A percentile compares a stretch with the other conserved stretches of the same genome.
phyloP scores from a whole-genome alignment of 2,888 invertebrate species.

The Encarsia formosa region DNA sequence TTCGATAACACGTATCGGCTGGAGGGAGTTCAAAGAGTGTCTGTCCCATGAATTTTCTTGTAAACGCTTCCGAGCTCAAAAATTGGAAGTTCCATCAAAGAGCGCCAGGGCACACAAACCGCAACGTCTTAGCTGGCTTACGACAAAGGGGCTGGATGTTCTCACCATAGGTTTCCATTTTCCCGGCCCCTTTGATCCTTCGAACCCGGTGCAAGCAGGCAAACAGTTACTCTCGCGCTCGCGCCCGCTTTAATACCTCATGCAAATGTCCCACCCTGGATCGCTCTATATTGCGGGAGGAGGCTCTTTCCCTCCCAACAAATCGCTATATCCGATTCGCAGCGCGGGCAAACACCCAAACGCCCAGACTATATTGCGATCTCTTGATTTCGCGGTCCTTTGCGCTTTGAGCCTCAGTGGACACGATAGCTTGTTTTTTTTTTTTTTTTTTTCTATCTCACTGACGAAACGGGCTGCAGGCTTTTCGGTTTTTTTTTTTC shows the following conservation, averaged over 20 bases:
- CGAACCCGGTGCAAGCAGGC: constrained; percentile 49
- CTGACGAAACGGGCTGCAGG: too few relatives aligned
- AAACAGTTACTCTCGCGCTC: constrained; percentile 48
- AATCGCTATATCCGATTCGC: constrained; percentile 48
- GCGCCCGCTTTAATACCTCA: constrained; percentile 49
- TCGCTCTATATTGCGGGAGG: constrained; percentile 49
- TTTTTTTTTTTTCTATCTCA: neutral
- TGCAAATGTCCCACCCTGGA: constrained; percentile 43
- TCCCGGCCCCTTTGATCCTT: constrained; percentile 50
- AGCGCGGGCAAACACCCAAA: constrained; percentile 1
- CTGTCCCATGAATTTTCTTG: too few relatives aligned
- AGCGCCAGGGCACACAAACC: too few relatives aligned
- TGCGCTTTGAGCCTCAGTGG: constrained; percentile 8
- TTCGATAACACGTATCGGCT: too few relatives aligned
- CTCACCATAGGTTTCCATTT: too few relatives aligned
- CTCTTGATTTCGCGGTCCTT: constrained; percentile 23
- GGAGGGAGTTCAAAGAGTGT: too few relatives aligned
- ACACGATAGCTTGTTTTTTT: constrained; percentile 2
- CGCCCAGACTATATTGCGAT: constrained; percentile 16
- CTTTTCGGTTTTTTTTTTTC: too few relatives aligned
- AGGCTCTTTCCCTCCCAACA: constrained; percentile 50
- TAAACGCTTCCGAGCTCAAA: too few relatives aligned
- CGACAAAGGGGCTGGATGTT: too few relatives aligned
- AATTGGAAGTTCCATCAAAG: too few relatives aligned
- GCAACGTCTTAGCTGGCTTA: too few relatives aligned